Percentiles rank a stretch among this genome's conserved stretches.
Evolutionary conservation across 1,140 invertebrate genomes (phyloP).

Genomic region (Drosophila nigromelanica): DNA sequence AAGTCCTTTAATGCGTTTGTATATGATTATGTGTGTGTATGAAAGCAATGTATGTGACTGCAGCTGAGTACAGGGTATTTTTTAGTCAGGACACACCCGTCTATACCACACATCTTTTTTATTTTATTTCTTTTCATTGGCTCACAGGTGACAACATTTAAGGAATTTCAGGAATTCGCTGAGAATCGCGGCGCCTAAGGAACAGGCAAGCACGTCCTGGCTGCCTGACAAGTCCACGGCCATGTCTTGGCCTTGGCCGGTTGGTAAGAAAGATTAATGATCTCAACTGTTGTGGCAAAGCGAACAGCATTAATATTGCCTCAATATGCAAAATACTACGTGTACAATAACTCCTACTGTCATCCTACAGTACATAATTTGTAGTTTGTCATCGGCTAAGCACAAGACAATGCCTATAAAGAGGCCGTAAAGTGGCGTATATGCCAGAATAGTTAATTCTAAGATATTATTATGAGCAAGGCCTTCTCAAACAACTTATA

Average conservation of each 20-base stretch:
- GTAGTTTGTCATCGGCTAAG: conserved; percentile 57
- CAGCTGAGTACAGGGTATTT: no score
- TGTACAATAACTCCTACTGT: conserved; percentile 23
- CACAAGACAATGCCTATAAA: conserved; percentile 11
- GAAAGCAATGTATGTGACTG: no score
- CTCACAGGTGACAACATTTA: conserved; percentile 43
- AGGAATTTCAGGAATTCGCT: conserved; percentile 33
- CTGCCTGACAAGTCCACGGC: conserved; percentile 5
- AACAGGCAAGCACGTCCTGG: conserved; percentile 30
- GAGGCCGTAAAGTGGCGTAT: neutral
- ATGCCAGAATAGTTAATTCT: neutral
- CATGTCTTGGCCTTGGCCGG: conserved; percentile 24
- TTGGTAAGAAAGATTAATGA: conserved; percentile 73
- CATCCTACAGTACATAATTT: conserved; percentile 46
- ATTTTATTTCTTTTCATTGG: conserved; percentile 17
- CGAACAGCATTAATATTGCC: conserved; percentile 57
- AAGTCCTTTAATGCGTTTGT: no score
- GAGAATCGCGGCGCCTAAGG: conserved; percentile 1
- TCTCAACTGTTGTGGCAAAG: conserved; percentile 48
- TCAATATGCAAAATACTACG: conserved; percentile 61
- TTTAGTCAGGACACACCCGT: no score
- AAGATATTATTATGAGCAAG: neutral
- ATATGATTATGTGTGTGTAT: no score
- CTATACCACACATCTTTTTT: conserved; percentile 3
- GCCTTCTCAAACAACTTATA: neutral